Percentiles rank a stretch among this genome's conserved stretches.
phyloP scores from a whole-genome alignment of 2,113 vertebrate species.

The Nerophis ophidion region DNA sequence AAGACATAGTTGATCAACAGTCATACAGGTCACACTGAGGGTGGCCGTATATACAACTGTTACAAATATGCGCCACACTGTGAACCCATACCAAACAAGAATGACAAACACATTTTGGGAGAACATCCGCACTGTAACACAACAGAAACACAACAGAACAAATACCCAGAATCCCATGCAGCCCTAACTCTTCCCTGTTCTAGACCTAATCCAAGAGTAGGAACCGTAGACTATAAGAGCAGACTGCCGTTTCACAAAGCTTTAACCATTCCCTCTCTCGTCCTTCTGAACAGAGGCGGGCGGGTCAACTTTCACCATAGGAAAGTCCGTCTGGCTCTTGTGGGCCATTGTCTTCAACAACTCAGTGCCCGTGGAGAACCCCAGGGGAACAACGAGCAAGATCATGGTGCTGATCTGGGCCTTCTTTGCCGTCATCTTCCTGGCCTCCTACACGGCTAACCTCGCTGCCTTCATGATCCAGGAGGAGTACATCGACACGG shows the following conservation, averaged over 20 bases:
- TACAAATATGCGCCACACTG: too few species aligned
- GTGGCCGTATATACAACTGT: too few species aligned
- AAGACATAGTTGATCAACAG: too few species aligned
- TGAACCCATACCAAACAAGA: too few species aligned
- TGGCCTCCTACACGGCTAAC: conserved; percentile 94
- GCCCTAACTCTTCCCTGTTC: too few species aligned
- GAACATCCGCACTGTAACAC: too few species aligned
- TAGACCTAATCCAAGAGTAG: too few species aligned
- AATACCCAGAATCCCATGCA: too few species aligned
- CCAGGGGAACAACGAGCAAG: conserved; percentile 91
- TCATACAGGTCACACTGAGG: too few species aligned
- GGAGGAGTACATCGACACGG: conserved; percentile 92
- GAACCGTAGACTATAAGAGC: too few species aligned
- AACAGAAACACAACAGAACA: too few species aligned
- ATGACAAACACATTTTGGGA: too few species aligned
- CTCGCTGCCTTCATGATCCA: conserved; percentile 96
- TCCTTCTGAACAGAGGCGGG: conserved; percentile 67
- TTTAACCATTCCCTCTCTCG: conserved; percentile 11
- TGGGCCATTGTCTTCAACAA: conserved; percentile 94
- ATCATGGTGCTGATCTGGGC: conserved; percentile 97
- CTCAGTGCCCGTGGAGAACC: conserved; percentile 94
- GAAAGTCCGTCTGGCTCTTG: conserved; percentile 87
- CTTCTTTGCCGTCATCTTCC: conserved; percentile 95
- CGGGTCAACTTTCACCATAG: conserved; percentile 88
- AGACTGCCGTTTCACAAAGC: not conserved